These are phyloP conservation scores for Tiaroga cobitis DNA, from an alignment of 2,797 vertebrate genomes.

Conservation along the genomic window DNA sequence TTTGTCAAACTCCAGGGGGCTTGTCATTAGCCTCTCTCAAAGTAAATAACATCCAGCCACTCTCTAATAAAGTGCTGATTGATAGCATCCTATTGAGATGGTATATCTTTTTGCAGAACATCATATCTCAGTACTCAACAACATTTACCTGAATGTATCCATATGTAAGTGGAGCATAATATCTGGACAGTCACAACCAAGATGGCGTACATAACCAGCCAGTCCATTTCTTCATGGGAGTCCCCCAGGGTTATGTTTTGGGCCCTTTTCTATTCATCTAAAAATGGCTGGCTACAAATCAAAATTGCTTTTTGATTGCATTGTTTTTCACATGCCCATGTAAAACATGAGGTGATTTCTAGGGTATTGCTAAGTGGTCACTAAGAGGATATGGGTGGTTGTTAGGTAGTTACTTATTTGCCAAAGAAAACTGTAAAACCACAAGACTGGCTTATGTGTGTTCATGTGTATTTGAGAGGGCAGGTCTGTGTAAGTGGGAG, in stretches of 20 bases:
- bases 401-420: background rate
- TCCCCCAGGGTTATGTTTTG: background rate
- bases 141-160: background rate
- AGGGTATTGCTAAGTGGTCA: background rate
- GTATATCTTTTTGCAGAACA: background rate
- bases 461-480: background rate
- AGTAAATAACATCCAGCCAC: conserved; percentile 9
- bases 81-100: background rate
- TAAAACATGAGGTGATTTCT: background rate
- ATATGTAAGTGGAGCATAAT: background rate
- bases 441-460: conserved; percentile 12
- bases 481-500: conserved; percentile 20
- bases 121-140: background rate
- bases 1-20: conserved; percentile 47
- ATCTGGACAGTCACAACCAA: background rate
- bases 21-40: conserved; percentile 21
- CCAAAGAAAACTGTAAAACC: background rate
- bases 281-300: background rate
- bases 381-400: background rate
- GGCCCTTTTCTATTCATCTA: background rate
- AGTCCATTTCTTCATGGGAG: background rate
- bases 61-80: background rate
- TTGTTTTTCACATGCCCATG: background rate
- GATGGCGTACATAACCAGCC: background rate
- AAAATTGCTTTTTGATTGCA: background rate